Base-by-base conservation (phyloP, 2,113 vertebrate species). In the Chamaea fasciata region DNA sequence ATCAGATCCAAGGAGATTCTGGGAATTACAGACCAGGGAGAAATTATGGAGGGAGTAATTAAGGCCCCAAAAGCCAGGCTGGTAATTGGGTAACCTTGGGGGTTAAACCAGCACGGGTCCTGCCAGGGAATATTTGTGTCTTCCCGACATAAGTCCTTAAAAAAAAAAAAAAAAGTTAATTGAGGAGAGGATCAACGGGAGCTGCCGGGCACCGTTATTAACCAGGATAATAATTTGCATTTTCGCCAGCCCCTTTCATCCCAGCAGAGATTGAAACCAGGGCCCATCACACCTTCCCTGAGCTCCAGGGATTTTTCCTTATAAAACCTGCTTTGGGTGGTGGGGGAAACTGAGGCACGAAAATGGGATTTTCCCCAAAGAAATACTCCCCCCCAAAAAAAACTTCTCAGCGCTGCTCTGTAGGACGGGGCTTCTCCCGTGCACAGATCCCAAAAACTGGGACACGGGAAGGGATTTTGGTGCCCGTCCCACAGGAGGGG, bases 31-130 rank as follows among this genome's bases (percentile, higher is more conserved):
- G 88, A 85, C 73, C 80, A 47, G 87, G 62, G 68, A 95, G 87
- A 96, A 97, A 95, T 95, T 73, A 92, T 18, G 92, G 94, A 83
- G 86, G 82, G n/a, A 75, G 64, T 97, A 96, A 97, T 97, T 96
- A 96, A 93, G 42, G 83, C 82, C 95, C 84, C 22, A 12, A 46
- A 39, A 53, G 73, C 62, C 71, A 17, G 84, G 78, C 75, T 28
- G 82, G 83, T 92, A 97, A 97, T 96, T 95, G 94, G 8, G 15
- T 93, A 89, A 96, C 94, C 96, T 92, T 53, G 71, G 3, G 76
- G 96, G 92, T 97, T 94, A 96, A 95, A 85, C 80, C 89, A 86
- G 94, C 87, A 65, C 89, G 89, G 91, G 96, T 69, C 86, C 94
- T 94, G 96, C 68, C 92, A 93, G 90, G 75, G 83, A 88, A 96